A percentile compares a stretch with the other conserved stretches of the same genome.
Conservation (phyloP, 2,888 invertebrate genomes). For the Eurytoma californica region DNA sequence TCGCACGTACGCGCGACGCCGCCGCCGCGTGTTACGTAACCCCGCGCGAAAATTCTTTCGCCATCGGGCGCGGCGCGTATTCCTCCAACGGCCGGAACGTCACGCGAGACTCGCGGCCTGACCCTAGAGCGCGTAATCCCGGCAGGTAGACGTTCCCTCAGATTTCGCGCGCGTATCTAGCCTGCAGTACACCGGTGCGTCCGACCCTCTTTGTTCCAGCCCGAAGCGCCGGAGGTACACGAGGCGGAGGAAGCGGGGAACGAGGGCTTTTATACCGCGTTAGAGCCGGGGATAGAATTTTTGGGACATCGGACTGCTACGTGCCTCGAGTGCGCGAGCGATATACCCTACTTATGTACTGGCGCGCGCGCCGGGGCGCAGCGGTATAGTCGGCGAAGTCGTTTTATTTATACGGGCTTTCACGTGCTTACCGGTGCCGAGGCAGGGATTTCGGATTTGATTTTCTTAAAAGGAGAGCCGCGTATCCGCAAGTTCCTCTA, state of each 20-base stretch:
- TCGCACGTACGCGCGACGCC: neutral
- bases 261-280: constrained; percentile 52
- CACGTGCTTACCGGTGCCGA: constrained; percentile 57
- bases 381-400: constrained; percentile 11
- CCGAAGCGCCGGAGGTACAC: neutral
- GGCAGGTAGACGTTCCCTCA: constrained; percentile 45
- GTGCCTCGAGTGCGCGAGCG: constrained; percentile 57
- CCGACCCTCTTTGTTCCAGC: neutral
- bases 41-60: neutral
- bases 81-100: neutral
- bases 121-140: constrained; percentile 42
- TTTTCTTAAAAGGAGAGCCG: constrained; percentile 63
- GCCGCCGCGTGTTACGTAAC: neutral
- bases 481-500: constrained; percentile 50
- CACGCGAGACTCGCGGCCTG: neutral
- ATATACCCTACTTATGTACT: constrained; percentile 52
- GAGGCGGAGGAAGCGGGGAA: constrained; percentile 1
- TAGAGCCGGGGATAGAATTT: constrained; percentile 62
- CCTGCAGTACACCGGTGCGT: neutral
- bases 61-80: neutral
- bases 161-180: constrained; percentile 40
- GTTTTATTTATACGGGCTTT: constrained; percentile 61
- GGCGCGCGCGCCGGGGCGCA: neutral
- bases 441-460: constrained; percentile 62
- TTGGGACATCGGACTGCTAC: constrained; percentile 59